Evolutionary conservation across 2,113 vertebrate species (phyloP).

Genomic region (Malurus alboscapulatus): DNA sequence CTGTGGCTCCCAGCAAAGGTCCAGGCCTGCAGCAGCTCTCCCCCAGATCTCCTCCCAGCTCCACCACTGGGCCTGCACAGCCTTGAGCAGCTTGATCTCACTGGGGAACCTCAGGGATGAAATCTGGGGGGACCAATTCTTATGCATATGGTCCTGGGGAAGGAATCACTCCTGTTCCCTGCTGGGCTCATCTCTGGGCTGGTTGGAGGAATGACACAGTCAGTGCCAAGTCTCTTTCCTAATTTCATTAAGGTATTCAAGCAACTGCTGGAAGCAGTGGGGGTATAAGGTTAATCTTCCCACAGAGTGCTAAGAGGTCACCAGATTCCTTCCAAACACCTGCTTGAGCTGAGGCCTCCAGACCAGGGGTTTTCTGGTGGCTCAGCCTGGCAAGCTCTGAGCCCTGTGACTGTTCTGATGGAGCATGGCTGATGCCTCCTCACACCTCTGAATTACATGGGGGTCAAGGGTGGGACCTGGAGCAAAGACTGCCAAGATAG

Average conservation of each 20-base stretch:
- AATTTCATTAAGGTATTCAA: background rate
- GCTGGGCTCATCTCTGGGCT: background rate
- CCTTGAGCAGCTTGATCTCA: background rate
- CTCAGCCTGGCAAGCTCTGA: background rate
- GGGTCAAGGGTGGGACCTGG: background rate
- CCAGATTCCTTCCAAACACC: constrained; percentile 19
- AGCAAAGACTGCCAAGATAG: background rate
- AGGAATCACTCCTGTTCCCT: background rate
- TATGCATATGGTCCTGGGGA: fast-evolving
- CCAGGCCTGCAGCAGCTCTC: background rate
- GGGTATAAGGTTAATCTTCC: constrained; percentile 51
- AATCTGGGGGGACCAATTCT: background rate
- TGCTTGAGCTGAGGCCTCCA: background rate
- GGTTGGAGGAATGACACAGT: background rate
- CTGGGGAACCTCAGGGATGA: background rate
- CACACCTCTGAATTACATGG: background rate
- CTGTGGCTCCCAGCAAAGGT: background rate
- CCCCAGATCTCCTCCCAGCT: background rate
- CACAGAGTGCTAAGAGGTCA: constrained; percentile 20
- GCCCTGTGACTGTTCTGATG: background rate
- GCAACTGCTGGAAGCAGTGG: constrained; percentile 4
- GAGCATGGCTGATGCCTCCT: background rate
- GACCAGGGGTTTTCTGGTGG: background rate
- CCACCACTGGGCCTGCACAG: background rate
- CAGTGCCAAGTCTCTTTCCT: background rate